Base-by-base conservation (phyloP, 2,888 invertebrate genomes). In the Bibio marci region DNA sequence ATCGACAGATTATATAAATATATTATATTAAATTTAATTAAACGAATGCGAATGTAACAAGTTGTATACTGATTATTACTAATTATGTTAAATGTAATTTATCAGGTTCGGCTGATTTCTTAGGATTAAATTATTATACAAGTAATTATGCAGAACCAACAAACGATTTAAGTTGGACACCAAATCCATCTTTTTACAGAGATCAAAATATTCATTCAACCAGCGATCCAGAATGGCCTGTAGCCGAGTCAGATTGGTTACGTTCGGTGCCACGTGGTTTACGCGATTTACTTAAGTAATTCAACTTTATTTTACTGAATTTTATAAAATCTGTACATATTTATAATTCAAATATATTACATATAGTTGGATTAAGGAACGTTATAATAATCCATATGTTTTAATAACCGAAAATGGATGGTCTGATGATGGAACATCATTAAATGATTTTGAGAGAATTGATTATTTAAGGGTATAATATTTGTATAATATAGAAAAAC, bases 341-440 rank as follows among this genome's bases (percentile, higher is more conserved):
- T n/a, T n/a, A n/a, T n/a, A n/a, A n/a, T n/a, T n/a, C n/a, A n/a
- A n/a, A n/a, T n/a, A n/a, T n/a, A n/a, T n/a, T n/a, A n/a, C n/a
- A n/a, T 35, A 30, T 34, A 38, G 34, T 25, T 73, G 69, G 66
- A 64, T 76, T 14, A 69, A 67, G 44, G 53, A 65, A 1, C 60
- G 60, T 22, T 76, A 71, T 50, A 61, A 66, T 26, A 62, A 72
- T 45, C 63, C 68, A 0, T 59, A 59, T 35, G 63, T 75, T 7
- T 54, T 69, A 45, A 65, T 75, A 25, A 69, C 68, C 0, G 76
- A 76, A 49, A 74, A 73, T 47, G 74, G 75, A 2, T 71, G 63
- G 52, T 64, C 67, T 0, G 69, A 66, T 18, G 51, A 49, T 7
- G 57, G 57, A 4, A 8, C 4, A 22, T 46, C 50, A 8, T 31